phyloP scores from a whole-genome alignment of 2,113 vertebrate genomes.

The Cebus imitator region DNA sequence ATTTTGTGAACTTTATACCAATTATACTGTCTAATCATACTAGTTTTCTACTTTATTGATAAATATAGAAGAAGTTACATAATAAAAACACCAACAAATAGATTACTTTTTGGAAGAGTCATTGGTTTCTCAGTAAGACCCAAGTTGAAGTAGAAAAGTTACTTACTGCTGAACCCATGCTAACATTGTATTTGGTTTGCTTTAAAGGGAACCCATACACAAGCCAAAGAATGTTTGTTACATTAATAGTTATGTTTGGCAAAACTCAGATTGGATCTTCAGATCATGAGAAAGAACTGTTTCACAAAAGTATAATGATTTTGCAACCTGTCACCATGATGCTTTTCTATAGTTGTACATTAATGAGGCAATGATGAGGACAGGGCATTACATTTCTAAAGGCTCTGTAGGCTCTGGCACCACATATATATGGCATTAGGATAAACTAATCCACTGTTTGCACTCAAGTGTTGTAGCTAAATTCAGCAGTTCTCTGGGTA shows the following conservation, averaged over 20 bases:
- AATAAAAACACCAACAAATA: neutral
- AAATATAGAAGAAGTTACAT: neutral
- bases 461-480: neutral
- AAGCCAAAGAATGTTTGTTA: neutral
- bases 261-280: neutral
- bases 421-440: neutral
- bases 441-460: neutral
- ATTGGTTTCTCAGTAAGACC: neutral
- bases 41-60: neutral
- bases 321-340: neutral
- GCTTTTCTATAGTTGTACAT: conserved; percentile 7
- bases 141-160: neutral
- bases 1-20: conserved; percentile 14
- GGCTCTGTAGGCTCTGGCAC: neutral
- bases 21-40: neutral
- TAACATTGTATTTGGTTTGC: neutral
- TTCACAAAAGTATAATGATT: neutral
- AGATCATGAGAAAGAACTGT: neutral
- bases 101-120: neutral
- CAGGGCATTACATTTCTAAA: neutral
- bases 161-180: neutral
- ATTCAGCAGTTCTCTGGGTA: neutral
- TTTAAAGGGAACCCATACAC: neutral
- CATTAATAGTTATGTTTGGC: neutral
- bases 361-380: neutral